Conservation (phyloP, 35 echinoderm and acorn worm species). For the Apostichopus californicus region DNA sequence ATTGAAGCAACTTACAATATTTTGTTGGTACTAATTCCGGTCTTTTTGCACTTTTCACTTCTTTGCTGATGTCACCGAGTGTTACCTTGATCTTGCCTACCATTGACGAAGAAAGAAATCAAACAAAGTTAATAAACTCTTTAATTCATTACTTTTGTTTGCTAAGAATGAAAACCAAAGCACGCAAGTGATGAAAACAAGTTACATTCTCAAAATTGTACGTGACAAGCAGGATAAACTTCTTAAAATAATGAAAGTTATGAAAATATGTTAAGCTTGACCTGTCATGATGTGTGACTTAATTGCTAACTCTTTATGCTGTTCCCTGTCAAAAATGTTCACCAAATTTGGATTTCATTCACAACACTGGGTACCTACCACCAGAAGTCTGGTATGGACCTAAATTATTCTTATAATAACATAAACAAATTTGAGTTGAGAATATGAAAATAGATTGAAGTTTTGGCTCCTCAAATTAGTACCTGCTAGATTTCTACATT, state of each 20-base stretch:
- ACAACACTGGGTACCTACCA: too few species aligned
- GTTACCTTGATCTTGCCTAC: constrained; percentile 77
- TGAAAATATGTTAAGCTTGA: neutral
- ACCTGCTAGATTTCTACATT: too few species aligned
- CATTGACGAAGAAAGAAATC: neutral
- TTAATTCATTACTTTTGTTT: too few species aligned
- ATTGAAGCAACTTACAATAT: constrained; percentile 76
- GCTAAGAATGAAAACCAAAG: too few species aligned
- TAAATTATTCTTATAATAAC: too few species aligned
- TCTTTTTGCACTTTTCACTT: constrained; percentile 69
- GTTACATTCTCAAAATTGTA: too few species aligned
- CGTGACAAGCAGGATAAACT: too few species aligned
- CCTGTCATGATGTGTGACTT: neutral
- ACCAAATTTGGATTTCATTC: neutral
- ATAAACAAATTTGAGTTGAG: too few species aligned
- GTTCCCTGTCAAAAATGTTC: neutral
- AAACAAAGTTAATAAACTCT: neutral
- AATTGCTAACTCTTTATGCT: neutral
- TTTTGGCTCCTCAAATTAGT: too few species aligned
- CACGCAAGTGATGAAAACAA: too few species aligned
- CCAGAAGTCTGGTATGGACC: too few species aligned
- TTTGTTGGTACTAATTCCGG: constrained; percentile 90
- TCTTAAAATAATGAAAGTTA: neutral
- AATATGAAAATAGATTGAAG: too few species aligned
- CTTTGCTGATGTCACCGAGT: constrained; percentile 84